These are phyloP conservation scores for Sphaeramia orbicularis DNA, from an alignment of 2,797 vertebrate species.

Conservation along the genomic window DNA sequence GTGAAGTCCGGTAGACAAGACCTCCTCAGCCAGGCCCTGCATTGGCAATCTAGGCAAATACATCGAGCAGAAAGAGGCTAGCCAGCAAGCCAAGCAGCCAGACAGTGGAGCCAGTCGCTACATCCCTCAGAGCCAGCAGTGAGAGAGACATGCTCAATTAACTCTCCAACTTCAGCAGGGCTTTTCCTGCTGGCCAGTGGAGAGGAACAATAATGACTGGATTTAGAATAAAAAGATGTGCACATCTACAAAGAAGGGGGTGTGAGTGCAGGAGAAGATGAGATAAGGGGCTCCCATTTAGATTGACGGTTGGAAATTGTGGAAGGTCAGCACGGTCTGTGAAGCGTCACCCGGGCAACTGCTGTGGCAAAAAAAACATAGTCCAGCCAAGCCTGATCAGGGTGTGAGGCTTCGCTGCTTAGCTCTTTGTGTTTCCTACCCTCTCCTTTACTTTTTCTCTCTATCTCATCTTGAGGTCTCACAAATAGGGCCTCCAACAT, in stretches of 20 bases:
- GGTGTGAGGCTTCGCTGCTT: constrained; percentile 66
- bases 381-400: constrained; percentile 75
- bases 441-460: constrained; percentile 40
- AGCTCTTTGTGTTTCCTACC: constrained; percentile 33
- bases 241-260: constrained; percentile 83
- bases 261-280: constrained; percentile 67
- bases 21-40: constrained; percentile 76
- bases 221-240: constrained; percentile 89
- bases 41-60: constrained; percentile 84
- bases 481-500: constrained; percentile 67
- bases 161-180: constrained; percentile 84
- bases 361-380: constrained; percentile 68
- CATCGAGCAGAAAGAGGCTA: constrained; percentile 76
- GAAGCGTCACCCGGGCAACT: constrained; percentile 81
- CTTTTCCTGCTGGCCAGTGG: constrained; percentile 86
- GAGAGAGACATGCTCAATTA: constrained; percentile 86
- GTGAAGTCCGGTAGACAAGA: constrained; percentile 84
- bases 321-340: constrained; percentile 81
- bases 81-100: constrained; percentile 68
- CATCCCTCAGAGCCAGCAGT: constrained; percentile 73
- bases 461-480: constrained; percentile 38
- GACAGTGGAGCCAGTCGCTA: constrained; percentile 67
- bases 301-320: constrained; percentile 86
- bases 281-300: constrained; percentile 81
- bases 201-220: constrained; percentile 87